phyloP scores from a whole-genome alignment of 1,140 invertebrate genomes.

The Chrysomallon squamiferum region DNA sequence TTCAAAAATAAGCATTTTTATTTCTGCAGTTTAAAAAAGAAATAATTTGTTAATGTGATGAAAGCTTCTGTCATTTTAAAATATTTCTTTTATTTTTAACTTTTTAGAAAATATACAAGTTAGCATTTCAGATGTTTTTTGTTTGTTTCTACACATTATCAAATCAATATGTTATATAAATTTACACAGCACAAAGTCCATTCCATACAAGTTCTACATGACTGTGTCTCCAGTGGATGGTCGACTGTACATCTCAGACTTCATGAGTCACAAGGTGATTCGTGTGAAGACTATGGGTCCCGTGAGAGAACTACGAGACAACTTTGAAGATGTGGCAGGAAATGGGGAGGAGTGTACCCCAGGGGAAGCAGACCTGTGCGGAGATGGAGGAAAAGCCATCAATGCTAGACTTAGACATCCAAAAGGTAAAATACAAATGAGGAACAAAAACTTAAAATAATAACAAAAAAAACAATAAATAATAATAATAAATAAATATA shows the following conservation, averaged over 20 bases:
- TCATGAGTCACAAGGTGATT: conserved; percentile 92
- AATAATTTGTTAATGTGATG: too few species aligned
- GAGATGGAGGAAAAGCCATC: conserved; percentile 88
- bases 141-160: too few species aligned
- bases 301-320: conserved; percentile 81
- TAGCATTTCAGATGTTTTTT: too few species aligned
- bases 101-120: too few species aligned
- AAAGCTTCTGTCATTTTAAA: too few species aligned
- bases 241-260: conserved; percentile 92
- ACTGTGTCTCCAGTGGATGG: conserved; percentile 91
- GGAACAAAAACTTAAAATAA: too few species aligned
- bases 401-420: conserved; percentile 94
- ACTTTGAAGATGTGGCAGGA: conserved; percentile 92
- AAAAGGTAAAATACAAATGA: conserved; percentile 74
- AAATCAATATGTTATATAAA: too few species aligned
- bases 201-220: conserved; percentile 95
- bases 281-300: conserved; percentile 80
- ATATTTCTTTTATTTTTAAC: too few species aligned
- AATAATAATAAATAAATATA: too few species aligned
- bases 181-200: conserved; percentile 79
- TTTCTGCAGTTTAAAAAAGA: too few species aligned
- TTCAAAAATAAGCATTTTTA: too few species aligned
- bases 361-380: conserved; percentile 94
- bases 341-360: conserved; percentile 94
- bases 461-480: too few species aligned